These are phyloP conservation scores for Parochlus steinenii DNA, from an alignment of 2,888 invertebrate species.

Conservation along the genomic window DNA sequence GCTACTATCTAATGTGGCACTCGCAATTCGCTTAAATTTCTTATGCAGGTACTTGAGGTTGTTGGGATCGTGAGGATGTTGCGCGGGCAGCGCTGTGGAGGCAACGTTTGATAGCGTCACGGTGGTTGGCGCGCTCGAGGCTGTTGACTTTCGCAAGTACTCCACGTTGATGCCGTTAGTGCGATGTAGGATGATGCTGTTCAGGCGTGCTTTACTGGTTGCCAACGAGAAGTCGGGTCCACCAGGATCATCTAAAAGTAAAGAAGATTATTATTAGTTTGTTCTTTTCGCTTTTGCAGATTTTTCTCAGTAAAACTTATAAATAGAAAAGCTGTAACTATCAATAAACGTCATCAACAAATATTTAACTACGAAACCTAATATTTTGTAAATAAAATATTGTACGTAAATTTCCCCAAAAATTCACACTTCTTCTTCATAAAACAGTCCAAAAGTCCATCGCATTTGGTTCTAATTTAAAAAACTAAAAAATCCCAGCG, in stretches of 20 bases:
- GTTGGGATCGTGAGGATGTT: constrained; percentile 24
- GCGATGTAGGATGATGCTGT: constrained; percentile 16
- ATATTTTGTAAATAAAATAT: no score
- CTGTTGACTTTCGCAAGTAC: neutral
- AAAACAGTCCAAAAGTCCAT: no score
- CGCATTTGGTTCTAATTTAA: no score
- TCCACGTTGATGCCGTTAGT: constrained; percentile 4
- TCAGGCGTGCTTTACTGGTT: constrained; percentile 16
- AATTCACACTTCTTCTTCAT: no score
- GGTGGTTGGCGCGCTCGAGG: constrained; percentile 14
- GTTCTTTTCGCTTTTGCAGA: no score
- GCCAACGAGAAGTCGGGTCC: constrained; percentile 26
- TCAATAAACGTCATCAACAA: no score
- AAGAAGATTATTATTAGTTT: constrained; percentile 7
- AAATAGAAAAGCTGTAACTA: no score
- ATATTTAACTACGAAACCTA: no score
- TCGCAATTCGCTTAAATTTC: constrained; percentile 81
- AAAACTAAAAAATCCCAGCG: no score
- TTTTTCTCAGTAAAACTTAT: no score
- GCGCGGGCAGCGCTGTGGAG: neutral
- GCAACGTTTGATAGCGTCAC: constrained; percentile 15
- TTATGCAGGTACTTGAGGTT: constrained; percentile 75
- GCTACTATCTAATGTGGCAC: constrained; percentile 26
- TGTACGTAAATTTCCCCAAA: no score
- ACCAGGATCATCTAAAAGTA: constrained; percentile 25